These are phyloP conservation scores for Tetrao urogallus DNA, from an alignment of 2,113 vertebrate species.

Conservation along the genomic window DNA sequence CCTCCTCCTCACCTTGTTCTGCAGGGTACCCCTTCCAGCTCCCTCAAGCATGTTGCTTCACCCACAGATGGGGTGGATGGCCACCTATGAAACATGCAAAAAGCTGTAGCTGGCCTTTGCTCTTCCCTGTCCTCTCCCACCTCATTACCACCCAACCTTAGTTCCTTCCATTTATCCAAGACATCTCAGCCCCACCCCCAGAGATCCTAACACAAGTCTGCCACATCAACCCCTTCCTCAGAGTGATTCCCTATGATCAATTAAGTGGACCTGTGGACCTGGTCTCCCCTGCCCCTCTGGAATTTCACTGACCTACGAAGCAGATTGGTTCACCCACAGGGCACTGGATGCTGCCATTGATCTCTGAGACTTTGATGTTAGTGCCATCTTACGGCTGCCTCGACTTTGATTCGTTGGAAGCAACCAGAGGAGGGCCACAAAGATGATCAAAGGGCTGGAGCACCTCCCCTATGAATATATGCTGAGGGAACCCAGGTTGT, in stretches of 20 bases:
- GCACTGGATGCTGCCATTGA: background rate
- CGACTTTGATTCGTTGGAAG: accelerated
- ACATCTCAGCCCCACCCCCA: background rate
- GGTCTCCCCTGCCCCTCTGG: background rate
- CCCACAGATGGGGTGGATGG: background rate
- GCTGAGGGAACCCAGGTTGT: no score
- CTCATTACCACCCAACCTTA: background rate
- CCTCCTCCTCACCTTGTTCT: background rate
- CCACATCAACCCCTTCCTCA: background rate
- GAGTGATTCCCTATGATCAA: background rate
- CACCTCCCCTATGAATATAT: no score
- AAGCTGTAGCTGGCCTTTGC: background rate
- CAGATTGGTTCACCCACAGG: background rate
- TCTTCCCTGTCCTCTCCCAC: background rate
- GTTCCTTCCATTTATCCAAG: background rate
- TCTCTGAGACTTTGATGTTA: background rate
- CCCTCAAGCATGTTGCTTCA: background rate
- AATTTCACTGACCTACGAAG: background rate
- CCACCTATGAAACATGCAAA: background rate
- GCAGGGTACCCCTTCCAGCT: background rate
- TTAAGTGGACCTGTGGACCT: background rate
- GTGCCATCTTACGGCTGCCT: accelerated
- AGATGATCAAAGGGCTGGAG: no score
- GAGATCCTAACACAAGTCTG: background rate
- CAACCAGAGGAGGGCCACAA: no score